These are phyloP conservation scores for Cassiopea xamachana DNA, from an alignment of 30 jellyfish, hydroid and myxozoan species.

Conservation along the genomic window DNA sequence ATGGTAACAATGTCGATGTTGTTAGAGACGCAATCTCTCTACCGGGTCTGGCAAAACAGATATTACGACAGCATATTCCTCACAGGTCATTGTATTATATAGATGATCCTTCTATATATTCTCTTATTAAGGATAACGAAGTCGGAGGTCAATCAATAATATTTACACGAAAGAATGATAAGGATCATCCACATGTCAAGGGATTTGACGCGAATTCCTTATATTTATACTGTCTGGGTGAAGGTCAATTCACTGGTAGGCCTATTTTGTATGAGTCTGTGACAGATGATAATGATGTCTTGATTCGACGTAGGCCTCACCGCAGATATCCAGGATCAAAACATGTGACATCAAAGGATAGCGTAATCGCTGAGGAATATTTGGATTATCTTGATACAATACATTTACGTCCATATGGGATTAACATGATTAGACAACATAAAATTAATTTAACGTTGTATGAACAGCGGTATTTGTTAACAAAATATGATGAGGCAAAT, in stretches of 20 bases:
- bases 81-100: not conserved
- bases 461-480: not conserved
- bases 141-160: constrained; percentile 29
- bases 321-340: not conserved
- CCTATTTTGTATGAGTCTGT: not conserved
- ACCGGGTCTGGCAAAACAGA: not conserved
- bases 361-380: not conserved
- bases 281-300: not conserved
- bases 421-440: not conserved
- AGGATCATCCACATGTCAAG: not conserved
- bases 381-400: not conserved
- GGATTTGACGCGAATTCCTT: constrained; percentile 3
- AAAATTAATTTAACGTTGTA: not conserved
- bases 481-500: not conserved
- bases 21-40: not conserved
- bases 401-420: not conserved
- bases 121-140: not conserved
- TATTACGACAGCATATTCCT: not conserved
- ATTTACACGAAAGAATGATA: not conserved
- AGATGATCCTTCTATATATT: not conserved
- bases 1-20: not conserved
- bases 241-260: not conserved
- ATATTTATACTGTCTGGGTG: constrained; percentile 17
- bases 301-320: too few relatives aligned
- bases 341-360: not conserved